Percentiles rank a stretch among this genome's conserved stretches.
Conservation (phyloP, 2,888 invertebrate genomes). For the Erynnis tages region DNA sequence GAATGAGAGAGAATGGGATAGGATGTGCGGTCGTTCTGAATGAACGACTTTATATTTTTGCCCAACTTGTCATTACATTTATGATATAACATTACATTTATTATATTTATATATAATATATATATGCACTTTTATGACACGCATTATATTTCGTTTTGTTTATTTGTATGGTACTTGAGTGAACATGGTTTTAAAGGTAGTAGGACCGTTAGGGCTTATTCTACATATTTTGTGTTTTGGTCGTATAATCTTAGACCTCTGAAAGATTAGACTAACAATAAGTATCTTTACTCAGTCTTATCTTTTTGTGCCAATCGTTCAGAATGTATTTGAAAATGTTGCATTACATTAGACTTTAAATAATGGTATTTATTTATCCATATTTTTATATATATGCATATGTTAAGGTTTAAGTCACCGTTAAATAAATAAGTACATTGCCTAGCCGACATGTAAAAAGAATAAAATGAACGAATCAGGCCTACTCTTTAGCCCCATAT, state of each 20-base stretch:
- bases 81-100: not conserved
- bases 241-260: no score
- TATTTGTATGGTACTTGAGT: no score
- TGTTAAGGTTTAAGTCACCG: not conserved
- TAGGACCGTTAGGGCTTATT: no score
- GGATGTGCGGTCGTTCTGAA: conserved; percentile 16
- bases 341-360: not conserved
- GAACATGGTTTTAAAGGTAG: no score
- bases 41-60: conserved; percentile 15
- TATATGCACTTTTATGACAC: conserved; percentile 5
- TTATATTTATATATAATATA: not conserved
- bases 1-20: conserved; percentile 29
- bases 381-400: not conserved
- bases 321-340: not conserved
- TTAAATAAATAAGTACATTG: not conserved
- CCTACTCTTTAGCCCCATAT: conserved; percentile 17
- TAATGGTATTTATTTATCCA: no score
- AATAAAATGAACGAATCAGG: conserved; percentile 17
- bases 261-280: no score
- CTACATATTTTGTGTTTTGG: no score
- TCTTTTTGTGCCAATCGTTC: no score
- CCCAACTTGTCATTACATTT: conserved; percentile 2
- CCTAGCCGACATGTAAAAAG: conserved; percentile 1
- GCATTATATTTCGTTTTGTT: not conserved
- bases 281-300: no score